phyloP scores from a whole-genome alignment of 2,888 invertebrate species.

The Helicoverpa assulta region DNA sequence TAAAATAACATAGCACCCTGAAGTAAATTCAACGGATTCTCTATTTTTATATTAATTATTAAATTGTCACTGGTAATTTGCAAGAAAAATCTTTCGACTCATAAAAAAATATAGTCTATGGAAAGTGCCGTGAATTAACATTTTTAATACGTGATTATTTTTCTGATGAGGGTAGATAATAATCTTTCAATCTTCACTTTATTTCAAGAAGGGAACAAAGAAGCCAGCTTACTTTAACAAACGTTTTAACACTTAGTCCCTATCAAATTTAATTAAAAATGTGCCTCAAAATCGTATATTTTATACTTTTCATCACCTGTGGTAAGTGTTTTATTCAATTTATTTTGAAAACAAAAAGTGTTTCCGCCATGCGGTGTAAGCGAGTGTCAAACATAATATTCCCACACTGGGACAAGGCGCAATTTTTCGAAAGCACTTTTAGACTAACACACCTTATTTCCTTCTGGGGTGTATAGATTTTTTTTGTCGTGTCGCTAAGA shows the following conservation, averaged over 20 bases:
- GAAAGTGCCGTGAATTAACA: not conserved
- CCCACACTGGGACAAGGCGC: too few species aligned
- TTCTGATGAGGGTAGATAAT: constrained; percentile 31
- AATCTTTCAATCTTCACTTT: not conserved
- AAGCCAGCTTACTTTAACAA: constrained; percentile 21
- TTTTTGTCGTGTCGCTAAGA: too few species aligned
- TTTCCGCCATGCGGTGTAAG: constrained; percentile 42
- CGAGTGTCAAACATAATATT: constrained; percentile 2
- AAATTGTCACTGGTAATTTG: too few species aligned
- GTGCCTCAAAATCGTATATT: constrained; percentile 51
- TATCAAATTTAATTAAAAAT: constrained; percentile 36
- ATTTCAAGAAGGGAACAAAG: constrained; percentile 17
- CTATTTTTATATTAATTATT: too few species aligned
- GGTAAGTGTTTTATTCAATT: constrained; percentile 48
- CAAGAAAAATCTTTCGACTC: too few species aligned
- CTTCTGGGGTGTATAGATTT: too few species aligned
- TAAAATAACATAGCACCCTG: too few species aligned
- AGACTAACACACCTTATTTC: too few species aligned
- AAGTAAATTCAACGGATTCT: too few species aligned
- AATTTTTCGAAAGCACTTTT: too few species aligned
- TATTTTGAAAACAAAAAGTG: constrained; percentile 10
- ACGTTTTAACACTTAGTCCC: constrained; percentile 15
- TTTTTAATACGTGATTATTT: not conserved
- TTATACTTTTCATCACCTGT: constrained; percentile 44
- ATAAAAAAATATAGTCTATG: not conserved